Evolutionary conservation across 2,888 invertebrate species (phyloP), one percentile per base, ranked within the genome.

Genomic region (Caenorhabditis macrosperma): DNA sequence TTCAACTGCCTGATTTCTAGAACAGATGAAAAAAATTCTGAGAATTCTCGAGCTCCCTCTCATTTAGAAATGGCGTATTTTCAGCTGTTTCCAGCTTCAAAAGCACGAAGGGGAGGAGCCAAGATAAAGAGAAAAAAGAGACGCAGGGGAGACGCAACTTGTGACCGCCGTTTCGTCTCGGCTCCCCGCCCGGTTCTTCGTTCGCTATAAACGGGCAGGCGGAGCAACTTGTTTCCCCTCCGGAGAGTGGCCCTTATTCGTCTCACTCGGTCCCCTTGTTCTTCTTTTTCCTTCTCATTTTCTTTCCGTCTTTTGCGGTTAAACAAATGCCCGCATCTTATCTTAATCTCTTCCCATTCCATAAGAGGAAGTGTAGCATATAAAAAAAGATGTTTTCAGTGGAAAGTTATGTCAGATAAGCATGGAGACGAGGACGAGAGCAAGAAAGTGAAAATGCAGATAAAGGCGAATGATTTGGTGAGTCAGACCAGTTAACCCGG

Each of bases 381-480:
- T 12, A 48, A 10, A 26, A 4, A 2, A n/a, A 4, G 1, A 1
- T 26, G 20, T 52, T 52, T 52, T 28, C 52, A 52, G 52, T 24
- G 17, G 24, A 15, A 38, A 48, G 48, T 55, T 57, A 72, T 72
- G 72, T 55, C 35, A 59, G 61, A 59, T 71, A 67, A 60, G 54
- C 59, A 72, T 59, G 68, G 20, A 17, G 71, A 78, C 12, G 80
- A 82, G 33, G 85, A 85, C 26, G 85, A 85, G 26, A 75, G 54
- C 54, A 78, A 76, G 59, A 67, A 59, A 41, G 35, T 82, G 22
- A 82, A 82, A 41, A 78, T 85, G 41, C 85, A 85, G 60, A 81
- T 85, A 24, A 67, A 71, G 41, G 78, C 83, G 35, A 82, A 82
- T 24, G 85, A 85, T 69, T 71, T 85, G 71, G 82, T 82, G 41